Evolutionary conservation across 2,888 invertebrate genomes (phyloP).

Genomic region (Craniophora ligustri): DNA sequence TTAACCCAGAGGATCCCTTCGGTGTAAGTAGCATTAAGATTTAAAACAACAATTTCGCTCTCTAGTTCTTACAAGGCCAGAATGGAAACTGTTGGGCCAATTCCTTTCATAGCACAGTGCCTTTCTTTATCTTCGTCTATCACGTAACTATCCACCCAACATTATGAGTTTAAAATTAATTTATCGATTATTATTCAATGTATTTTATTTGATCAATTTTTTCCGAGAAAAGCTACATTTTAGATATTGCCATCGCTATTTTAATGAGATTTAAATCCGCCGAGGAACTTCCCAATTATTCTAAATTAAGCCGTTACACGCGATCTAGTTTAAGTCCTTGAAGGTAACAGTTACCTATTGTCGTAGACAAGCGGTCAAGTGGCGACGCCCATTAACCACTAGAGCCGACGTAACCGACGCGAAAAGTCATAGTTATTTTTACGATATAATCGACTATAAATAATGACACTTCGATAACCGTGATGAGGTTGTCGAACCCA

Average conservation of each 20-base stretch:
- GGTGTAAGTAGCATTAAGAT: slow-evolving; percentile 73
- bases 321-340: not conserved
- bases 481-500: slow-evolving; percentile 30
- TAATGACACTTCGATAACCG: slow-evolving; percentile 20
- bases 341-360: not conserved
- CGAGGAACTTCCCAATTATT: no score
- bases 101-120: no score
- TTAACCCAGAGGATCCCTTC: slow-evolving; percentile 77
- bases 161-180: no score
- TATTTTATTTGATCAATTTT: no score
- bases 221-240: no score
- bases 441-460: slow-evolving; percentile 16
- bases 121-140: no score
- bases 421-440: slow-evolving; percentile 12
- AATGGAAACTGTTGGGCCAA: no score
- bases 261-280: no score
- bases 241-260: no score
- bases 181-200: no score
- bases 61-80: not conserved
- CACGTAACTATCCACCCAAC: no score
- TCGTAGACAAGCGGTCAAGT: not conserved
- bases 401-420: not conserved
- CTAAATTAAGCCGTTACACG: not conserved
- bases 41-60: not conserved
- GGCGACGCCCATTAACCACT: not conserved